These are phyloP conservation scores for Myotis daubentonii DNA, from an alignment of 2,797 vertebrate species.

Conservation along the genomic window DNA sequence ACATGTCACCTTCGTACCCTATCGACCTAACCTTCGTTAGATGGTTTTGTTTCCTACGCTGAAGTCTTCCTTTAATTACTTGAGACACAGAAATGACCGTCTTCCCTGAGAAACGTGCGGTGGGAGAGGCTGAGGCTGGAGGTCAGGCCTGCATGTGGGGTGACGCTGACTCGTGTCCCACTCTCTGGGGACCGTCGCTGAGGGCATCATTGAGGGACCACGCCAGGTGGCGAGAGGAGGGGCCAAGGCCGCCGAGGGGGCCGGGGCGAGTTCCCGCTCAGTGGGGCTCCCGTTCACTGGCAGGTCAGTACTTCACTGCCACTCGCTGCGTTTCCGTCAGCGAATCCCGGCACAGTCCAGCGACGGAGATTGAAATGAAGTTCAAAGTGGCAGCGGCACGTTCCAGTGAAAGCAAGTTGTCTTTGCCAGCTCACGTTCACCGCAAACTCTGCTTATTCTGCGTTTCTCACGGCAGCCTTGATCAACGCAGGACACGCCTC, in stretches of 20 bases:
- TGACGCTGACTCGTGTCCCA: not conserved
- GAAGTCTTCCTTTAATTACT: constrained; percentile 16
- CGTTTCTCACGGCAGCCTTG: not conserved
- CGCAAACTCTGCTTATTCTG: not conserved
- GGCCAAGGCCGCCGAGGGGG: rapidly evolving
- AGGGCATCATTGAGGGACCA: not conserved
- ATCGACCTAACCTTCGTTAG: constrained; percentile 41
- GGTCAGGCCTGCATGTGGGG: constrained; percentile 42
- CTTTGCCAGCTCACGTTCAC: constrained; percentile 36
- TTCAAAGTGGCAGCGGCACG: not conserved
- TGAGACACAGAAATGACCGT: constrained; percentile 59
- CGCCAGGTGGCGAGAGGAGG: not conserved
- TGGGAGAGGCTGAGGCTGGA: constrained; percentile 37
- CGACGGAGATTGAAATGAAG: not conserved
- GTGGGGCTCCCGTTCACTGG: not conserved
- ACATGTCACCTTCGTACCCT: constrained; percentile 39
- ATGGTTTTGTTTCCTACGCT: constrained; percentile 61
- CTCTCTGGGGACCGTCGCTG: not conserved
- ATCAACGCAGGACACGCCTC: not conserved
- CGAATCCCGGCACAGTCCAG: not conserved
- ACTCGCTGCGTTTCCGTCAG: not conserved
- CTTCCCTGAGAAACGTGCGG: constrained; percentile 50
- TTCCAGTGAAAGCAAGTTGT: not conserved
- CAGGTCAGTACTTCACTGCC: not conserved
- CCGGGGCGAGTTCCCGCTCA: not conserved